Base-by-base conservation (phyloP, 2,797 vertebrate species). In the Argentina silus region DNA sequence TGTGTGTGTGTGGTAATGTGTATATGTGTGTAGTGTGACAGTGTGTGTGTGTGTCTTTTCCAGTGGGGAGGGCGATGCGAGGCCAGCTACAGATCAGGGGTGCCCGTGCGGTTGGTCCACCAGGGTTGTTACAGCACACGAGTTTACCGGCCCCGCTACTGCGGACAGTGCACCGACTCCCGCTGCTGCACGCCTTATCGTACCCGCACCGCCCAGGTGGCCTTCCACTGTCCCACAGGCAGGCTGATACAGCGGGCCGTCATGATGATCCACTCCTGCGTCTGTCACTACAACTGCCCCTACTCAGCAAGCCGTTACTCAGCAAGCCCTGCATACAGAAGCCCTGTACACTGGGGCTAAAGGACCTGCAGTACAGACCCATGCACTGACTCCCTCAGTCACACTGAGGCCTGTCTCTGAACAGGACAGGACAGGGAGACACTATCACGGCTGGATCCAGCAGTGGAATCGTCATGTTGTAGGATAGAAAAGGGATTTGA, bases 241-340 rank as follows among this genome's bases (percentile, higher is more conserved):
- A 74, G 73, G 8, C 67, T 82, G 55, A 15, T 91, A 7, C 81
- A 27, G 62, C 82, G 86, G 57, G 68, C 90, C 0, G 91, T 94
- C 69, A 95, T 95, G 94, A 82, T 89, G 84, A 92, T 94, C 80
- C 91, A 90, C 78, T 93, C 93, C 5, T 95, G 94, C 7, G 79
- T 77, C 15, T 95, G 94, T 75, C 91, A 94, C 69, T 72, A 83
- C 74, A 90, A 89, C 87, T 95, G 94, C 81, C 92, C 93, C 27
- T 81, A 88, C 59, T 10, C 76, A 0, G 77, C 64, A 67, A 21
- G 85, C 61, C 85, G 85, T 21, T 23, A 69, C 14, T 60, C 74
- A 1, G 17, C 64, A 60, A 43, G 5, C 2, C 4, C 10, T 15
- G 47, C 87, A 0, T 85, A 80, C 72, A 86, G 47, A 19, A 90